A percentile compares a stretch with the other conserved stretches of the same genome.
phyloP scores from a whole-genome alignment of 2,113 vertebrate genomes.

The Progne subis region DNA sequence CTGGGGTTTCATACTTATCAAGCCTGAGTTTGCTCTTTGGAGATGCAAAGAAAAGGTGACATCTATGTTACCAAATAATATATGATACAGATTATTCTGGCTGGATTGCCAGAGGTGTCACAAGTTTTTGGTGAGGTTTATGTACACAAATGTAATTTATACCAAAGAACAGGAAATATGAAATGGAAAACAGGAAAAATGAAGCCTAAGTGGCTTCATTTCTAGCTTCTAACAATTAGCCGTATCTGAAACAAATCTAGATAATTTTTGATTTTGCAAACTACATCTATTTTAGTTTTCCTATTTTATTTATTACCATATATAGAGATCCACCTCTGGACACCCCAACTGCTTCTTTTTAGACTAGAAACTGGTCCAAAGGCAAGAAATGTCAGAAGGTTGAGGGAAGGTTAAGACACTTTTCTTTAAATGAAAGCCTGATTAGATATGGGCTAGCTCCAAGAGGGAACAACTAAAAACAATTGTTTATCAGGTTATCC shows the following conservation, averaged over 20 bases:
- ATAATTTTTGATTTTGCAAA: background rate
- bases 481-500: background rate
- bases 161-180: background rate
- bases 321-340: accelerated
- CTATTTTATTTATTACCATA: background rate
- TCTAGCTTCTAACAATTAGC: background rate
- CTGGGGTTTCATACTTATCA: background rate
- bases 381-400: background rate
- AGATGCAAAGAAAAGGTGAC: background rate
- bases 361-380: background rate
- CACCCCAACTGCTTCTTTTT: background rate
- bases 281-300: background rate
- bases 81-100: background rate
- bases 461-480: background rate
- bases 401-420: background rate
- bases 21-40: background rate
- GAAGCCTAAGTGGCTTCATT: background rate
- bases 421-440: background rate
- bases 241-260: background rate
- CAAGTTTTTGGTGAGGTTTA: background rate
- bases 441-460: background rate
- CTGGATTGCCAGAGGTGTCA: background rate
- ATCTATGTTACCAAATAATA: background rate
- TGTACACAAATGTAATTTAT: background rate
- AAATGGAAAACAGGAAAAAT: background rate